Conservation (phyloP, 2,888 invertebrate genomes). For the Conistra vaccinii region DNA sequence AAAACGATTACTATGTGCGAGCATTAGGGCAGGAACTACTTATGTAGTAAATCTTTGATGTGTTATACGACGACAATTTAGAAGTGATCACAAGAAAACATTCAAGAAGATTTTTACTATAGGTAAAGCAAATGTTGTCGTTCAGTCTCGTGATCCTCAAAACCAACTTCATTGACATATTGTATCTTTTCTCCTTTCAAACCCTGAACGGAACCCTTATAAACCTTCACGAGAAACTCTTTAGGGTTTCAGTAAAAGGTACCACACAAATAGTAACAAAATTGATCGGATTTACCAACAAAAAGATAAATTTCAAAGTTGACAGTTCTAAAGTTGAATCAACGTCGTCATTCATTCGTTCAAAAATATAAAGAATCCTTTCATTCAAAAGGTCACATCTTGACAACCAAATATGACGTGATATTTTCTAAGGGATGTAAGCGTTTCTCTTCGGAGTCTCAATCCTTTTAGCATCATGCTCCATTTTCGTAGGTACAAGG, state of each 20-base stretch:
- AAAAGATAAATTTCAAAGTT: conserved; percentile 14
- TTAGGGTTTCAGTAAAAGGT: background rate
- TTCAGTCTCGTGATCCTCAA: no score
- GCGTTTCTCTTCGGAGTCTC: conserved; percentile 25
- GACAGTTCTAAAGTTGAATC: conserved; percentile 10
- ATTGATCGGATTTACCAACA: background rate
- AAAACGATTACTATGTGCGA: conserved; percentile 7
- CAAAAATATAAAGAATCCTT: background rate
- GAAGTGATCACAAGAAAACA: no score
- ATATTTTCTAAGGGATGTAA: conserved; percentile 40
- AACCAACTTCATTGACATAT: no score
- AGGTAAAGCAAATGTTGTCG: no score
- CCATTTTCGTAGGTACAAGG: conserved; percentile 35
- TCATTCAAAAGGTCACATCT: conserved; percentile 38
- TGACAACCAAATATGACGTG: conserved; percentile 13
- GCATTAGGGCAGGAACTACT: conserved; percentile 2
- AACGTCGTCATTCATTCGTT: conserved; percentile 11
- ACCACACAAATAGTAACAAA: background rate
- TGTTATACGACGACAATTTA: background rate
- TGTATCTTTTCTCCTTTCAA: no score
- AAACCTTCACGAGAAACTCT: no score
- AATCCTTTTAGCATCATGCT: conserved; percentile 49
- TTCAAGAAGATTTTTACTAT: no score
- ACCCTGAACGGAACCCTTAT: no score
- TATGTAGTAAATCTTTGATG: conserved; percentile 14